Evolutionary conservation across 2,113 vertebrate genomes (phyloP).

Genomic region (Tichodroma muraria): DNA sequence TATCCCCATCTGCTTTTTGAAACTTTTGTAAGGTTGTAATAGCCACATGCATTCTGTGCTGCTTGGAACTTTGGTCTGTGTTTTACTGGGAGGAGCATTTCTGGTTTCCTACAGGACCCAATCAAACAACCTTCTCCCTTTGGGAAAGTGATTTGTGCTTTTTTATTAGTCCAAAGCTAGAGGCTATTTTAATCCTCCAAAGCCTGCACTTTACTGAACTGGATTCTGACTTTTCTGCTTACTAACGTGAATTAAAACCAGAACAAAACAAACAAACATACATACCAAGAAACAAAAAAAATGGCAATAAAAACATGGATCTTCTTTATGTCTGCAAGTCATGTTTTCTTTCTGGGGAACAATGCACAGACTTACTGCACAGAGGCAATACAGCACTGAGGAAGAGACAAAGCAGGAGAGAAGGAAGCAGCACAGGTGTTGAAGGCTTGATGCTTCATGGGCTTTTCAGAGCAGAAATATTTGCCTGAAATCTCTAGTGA

Average conservation of each 20-base stretch:
- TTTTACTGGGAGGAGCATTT: neutral
- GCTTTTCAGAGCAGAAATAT: neutral
- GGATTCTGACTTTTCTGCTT: neutral
- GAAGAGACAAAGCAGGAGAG: neutral
- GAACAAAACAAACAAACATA: neutral
- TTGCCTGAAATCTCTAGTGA: neutral
- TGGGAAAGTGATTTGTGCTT: neutral
- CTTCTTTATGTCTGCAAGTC: neutral
- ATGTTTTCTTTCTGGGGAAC: neutral
- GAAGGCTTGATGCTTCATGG: neutral
- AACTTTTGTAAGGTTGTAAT: neutral
- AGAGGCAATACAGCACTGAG: neutral
- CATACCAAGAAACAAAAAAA: fast-evolving
- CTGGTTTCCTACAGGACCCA: neutral
- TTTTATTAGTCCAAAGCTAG: neutral
- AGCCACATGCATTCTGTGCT: neutral
- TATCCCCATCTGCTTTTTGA: neutral
- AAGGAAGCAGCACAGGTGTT: neutral
- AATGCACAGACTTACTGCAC: neutral
- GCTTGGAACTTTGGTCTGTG: neutral
- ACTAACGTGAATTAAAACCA: neutral
- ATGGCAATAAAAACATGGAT: neutral
- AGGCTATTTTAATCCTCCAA: neutral
- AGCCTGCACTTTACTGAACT: neutral
- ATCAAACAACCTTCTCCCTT: neutral